Evolutionary conservation across 2,113 vertebrate species (phyloP).

Genomic region (Mormyrus iriodes): DNA sequence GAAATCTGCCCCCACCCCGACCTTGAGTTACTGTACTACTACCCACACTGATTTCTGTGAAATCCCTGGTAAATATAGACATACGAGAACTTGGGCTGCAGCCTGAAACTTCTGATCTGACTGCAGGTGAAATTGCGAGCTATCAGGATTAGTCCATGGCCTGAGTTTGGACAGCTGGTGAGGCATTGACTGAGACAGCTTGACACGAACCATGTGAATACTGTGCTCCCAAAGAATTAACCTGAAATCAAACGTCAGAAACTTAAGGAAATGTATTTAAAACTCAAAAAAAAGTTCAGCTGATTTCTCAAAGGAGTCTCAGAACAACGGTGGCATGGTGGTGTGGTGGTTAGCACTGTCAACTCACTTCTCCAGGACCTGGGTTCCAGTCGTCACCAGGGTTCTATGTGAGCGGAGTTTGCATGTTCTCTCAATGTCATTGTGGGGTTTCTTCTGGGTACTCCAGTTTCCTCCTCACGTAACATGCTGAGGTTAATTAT

Average conservation of each 20-base stretch:
- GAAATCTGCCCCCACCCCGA: not conserved
- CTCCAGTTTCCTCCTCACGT: not conserved
- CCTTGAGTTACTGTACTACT: not conserved
- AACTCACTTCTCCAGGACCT: not conserved
- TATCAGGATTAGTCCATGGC: not conserved
- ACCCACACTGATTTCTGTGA: constrained; percentile 13
- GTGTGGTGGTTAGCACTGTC: not conserved
- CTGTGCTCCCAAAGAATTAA: not conserved
- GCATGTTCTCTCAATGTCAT: too few species aligned
- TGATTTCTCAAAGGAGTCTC: not conserved
- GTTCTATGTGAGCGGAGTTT: not conserved
- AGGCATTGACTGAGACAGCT: not conserved
- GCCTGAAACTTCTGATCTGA: constrained; percentile 12
- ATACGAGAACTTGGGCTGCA: not conserved
- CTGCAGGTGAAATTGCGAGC: not conserved
- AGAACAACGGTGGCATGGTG: not conserved
- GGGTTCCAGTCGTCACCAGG: not conserved
- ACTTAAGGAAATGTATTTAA: not conserved
- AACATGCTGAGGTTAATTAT: not conserved
- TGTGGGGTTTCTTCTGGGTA: not conserved
- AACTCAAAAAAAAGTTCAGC: not conserved
- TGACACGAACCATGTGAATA: not conserved
- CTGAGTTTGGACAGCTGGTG: not conserved
- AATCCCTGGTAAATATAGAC: constrained; percentile 12
- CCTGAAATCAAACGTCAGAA: not conserved